phyloP scores from a whole-genome alignment of 2,113 vertebrate genomes.

The Catharus bicknelli region DNA sequence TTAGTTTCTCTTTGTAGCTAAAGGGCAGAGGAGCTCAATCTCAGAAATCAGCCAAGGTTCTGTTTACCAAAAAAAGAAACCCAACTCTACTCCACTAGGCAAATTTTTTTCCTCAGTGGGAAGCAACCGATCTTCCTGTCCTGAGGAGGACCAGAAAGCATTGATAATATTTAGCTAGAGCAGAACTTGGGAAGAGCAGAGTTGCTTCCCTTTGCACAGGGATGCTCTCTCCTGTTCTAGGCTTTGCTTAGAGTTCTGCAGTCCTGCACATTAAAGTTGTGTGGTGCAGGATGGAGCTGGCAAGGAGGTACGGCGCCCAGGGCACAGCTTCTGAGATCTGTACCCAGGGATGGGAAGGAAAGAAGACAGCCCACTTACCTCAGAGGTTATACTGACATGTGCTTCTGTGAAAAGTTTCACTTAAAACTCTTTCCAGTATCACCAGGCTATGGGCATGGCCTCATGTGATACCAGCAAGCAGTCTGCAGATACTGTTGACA shows the following conservation, averaged over 20 bases:
- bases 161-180: slow-evolving; percentile 16
- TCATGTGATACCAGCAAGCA: slow-evolving; percentile 63
- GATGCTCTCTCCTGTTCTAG: slow-evolving; percentile 44
- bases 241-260: slow-evolving; percentile 51
- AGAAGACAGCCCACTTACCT: slow-evolving; percentile 58
- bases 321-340: slow-evolving; percentile 42
- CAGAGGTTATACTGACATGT: slow-evolving; percentile 68
- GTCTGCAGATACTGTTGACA: slow-evolving; percentile 52
- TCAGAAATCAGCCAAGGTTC: slow-evolving; percentile 44
- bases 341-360: slow-evolving; percentile 60
- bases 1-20: slow-evolving; percentile 48
- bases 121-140: slow-evolving; percentile 12
- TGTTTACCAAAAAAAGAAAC: slow-evolving; percentile 68
- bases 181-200: slow-evolving; percentile 60
- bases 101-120: not conserved
- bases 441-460: slow-evolving; percentile 69
- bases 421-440: slow-evolving; percentile 67
- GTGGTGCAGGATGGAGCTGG: slow-evolving; percentile 49
- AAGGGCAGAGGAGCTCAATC: slow-evolving; percentile 51
- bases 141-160: slow-evolving; percentile 24
- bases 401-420: slow-evolving; percentile 66
- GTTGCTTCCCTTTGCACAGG: slow-evolving; percentile 28
- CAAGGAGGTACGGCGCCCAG: slow-evolving; percentile 46
- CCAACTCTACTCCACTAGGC: slow-evolving; percentile 30
- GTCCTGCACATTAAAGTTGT: slow-evolving; percentile 35